These are phyloP conservation scores for Oreortyx pictus DNA, from an alignment of 2,797 vertebrate genomes.

Conservation along the genomic window DNA sequence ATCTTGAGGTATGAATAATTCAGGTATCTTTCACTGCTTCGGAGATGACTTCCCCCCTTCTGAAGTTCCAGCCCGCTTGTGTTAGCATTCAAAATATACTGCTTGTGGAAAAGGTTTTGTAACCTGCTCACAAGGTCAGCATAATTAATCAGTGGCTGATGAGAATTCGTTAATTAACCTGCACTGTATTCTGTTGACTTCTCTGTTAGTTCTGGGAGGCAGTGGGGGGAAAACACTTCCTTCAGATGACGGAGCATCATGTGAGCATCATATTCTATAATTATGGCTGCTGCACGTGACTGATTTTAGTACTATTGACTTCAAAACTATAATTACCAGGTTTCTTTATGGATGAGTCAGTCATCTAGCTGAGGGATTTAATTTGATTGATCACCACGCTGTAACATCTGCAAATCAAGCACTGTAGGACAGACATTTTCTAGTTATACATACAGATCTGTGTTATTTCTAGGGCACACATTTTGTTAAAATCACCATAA, in stretches of 20 bases:
- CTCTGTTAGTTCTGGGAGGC: not conserved
- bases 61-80: not conserved
- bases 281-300: not conserved
- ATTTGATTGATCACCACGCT: not conserved
- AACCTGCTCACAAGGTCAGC: not conserved
- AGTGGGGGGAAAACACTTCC: not conserved
- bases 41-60: not conserved
- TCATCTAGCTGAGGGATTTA: constrained; percentile 21
- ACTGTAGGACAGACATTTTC: not conserved
- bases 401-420: constrained; percentile 7
- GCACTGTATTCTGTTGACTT: not conserved
- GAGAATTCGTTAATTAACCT: not conserved
- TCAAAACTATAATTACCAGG: constrained; percentile 16
- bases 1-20: constrained; percentile 14
- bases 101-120: not conserved
- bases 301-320: not conserved
- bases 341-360: constrained; percentile 35
- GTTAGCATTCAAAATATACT: not conserved
- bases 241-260: not conserved
- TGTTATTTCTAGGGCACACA: not conserved
- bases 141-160: not conserved
- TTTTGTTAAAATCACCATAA: fast-evolving
- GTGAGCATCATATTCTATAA: not conserved
- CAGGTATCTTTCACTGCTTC: not conserved
- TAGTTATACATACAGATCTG: not conserved